Evolutionary conservation across 2,888 invertebrate genomes (phyloP), one percentile per base, ranked within the genome.

Genomic region (Crossocerus cetratus): DNA sequence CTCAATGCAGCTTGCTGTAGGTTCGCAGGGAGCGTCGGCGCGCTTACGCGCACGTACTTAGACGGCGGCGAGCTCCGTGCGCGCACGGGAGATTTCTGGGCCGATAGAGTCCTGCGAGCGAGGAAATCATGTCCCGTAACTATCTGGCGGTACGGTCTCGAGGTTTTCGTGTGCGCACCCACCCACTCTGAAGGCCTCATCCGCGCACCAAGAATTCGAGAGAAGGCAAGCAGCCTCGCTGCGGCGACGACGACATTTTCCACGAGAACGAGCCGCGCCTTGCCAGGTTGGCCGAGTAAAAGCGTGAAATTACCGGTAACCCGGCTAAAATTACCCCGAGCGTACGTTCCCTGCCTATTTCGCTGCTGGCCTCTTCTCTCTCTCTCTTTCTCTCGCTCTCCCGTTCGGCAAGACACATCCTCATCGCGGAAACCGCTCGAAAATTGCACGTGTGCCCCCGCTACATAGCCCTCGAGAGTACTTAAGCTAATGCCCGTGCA

Each of bases 301-400:
- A 88, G 87, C 86, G 87, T 87, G 85, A 87, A 87, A 87, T 87
- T 87, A 84, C 84, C 78, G 82, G 74, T 76, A 77, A 78, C 79
- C 73, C 63, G 73, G 76, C 71, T 78, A 70, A 86, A 86, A 86
- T 86, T 83, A 74, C 78, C 79, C 71, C 68, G 69, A 77, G 73
- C 43, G n/a, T 23, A 23, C 61, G n/a, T 53, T 45, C 20, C 8
- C 57, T 57, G 32, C 32, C 16, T 16, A 16, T 49, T 16, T 49
- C 14, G n/a, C 16, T 49, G n/a, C 16, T 49, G 2, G n/a, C 18
- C 45, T n/a, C 20, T 49, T 23, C 61, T 63, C 61, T 62, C 72
- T 16, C 23, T 23, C 49, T 16, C 20, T 18, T 53, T n/a, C 43
- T 44, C 65, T 66, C 22, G 21, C 14, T 59, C 22, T 72, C 68